Evolutionary conservation across 2,888 invertebrate genomes (phyloP), one percentile per base, ranked within the genome.

Genomic region (Orgyia antiqua): DNA sequence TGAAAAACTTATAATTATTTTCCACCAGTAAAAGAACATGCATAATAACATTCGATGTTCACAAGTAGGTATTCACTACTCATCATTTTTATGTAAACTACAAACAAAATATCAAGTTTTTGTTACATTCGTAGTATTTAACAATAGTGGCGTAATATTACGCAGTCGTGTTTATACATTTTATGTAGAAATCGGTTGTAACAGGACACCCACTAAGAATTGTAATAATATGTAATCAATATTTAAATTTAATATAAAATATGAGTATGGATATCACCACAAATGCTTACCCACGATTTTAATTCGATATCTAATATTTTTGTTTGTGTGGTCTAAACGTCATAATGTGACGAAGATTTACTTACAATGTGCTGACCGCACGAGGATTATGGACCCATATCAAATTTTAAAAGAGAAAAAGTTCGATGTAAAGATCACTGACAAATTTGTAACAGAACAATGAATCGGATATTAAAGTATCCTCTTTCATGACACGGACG

Each of bases 371-470:
- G 66, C 61, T 58, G 58, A 66, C 62, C 69, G 68, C 66, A 65
- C 52, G 61, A 62, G 71, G 80, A 84, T 83, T 86, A 86, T 84
- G 70, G 69, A 67, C 77, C 74, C 77, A 58, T 70, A 73, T 84
- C 79, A 71, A 72, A 68, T 83, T 84, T 73, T 71, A 74, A 75
- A 77, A 68, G 69, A 68, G 68, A 78, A 83, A 84, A 82, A 79
- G 76, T 80, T 80, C 73, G 73, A 79, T 84, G 79, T 82, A 69
- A 83, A 83, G 84, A 86, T 86, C 84, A 77, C 83, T 86, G 83
- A 86, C 84, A 84, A 84, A 84, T 86, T 86, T 86, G 83, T 84
- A 83, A 84, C 86, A 84, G 83, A 82, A 84, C 84, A 86, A 84
- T 84, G 84, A 83, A 74, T 84, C 73, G 80, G 83, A 82, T 80